phyloP scores from a whole-genome alignment of 2,797 vertebrate genomes.

The Coranthus polyacanthus region DNA sequence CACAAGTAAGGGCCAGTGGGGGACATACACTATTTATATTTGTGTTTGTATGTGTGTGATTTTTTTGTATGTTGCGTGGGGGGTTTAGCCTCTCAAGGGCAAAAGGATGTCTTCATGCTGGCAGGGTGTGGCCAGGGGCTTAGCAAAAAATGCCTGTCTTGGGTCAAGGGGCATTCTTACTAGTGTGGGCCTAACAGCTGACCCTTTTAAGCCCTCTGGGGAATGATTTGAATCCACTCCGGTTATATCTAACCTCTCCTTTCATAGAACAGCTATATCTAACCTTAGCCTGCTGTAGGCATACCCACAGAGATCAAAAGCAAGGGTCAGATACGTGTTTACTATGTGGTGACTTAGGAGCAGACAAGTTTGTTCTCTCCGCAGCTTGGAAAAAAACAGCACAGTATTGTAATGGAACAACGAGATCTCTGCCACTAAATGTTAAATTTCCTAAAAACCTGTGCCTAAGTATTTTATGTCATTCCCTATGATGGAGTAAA shows the following conservation, averaged over 20 bases:
- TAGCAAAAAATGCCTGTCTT: constrained; percentile 82
- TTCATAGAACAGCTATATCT: constrained; percentile 76
- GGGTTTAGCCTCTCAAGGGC: constrained; percentile 69
- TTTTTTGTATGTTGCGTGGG: constrained; percentile 30
- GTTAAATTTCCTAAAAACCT: constrained; percentile 22
- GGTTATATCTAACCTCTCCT: constrained; percentile 79
- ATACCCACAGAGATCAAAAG: constrained; percentile 68
- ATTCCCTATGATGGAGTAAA: constrained; percentile 30
- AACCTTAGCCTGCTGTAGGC: constrained; percentile 65
- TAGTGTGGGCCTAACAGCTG: constrained; percentile 83
- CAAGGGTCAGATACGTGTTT: constrained; percentile 70
- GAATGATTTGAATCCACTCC: constrained; percentile 82
- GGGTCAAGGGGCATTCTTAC: constrained; percentile 78
- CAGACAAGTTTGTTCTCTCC: constrained; percentile 13
- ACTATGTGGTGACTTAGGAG: constrained; percentile 29
- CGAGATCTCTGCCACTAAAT: constrained; percentile 19
- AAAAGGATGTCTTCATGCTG: constrained; percentile 70
- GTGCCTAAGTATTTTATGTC: constrained; percentile 25
- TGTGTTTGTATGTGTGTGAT: constrained; percentile 18
- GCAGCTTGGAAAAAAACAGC: constrained; percentile 29
- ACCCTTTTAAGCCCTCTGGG: constrained; percentile 78
- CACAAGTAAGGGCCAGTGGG: constrained; percentile 87
- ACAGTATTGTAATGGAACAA: constrained; percentile 28
- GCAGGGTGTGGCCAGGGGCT: constrained; percentile 75
- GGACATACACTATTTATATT: constrained; percentile 8